Evolutionary conservation across 2,113 vertebrate genomes (phyloP), one percentile per base, ranked within the genome.

Genomic region (Bothrops jararaca): DNA sequence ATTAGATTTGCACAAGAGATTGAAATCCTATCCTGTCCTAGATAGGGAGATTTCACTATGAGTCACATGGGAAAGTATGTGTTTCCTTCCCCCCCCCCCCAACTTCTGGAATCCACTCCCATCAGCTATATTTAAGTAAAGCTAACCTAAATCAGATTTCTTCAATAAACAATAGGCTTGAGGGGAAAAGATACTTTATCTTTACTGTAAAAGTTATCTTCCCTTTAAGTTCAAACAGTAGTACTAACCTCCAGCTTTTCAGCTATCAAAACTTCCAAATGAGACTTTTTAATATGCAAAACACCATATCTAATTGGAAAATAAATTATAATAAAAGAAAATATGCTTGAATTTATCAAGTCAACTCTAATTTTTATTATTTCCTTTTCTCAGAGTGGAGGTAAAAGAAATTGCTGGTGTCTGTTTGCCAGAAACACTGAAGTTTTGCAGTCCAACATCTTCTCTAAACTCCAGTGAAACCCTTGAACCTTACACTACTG

Each of bases 401-500:
- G 95, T 94, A 9, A 97, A 97, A 4, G 97, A 98, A 39, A 94
- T 99, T 90, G 99, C 98, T 94, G 97, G 98, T 69, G 96, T 99
- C 64, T 93, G 45, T 92, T 95, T 99, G 95, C 95, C 97, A 74
- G 92, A 95, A 80, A 97, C 97, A 22, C 97, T 99, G 92, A 97
- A 97, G 85, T 98, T 99, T 94, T 98, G 97, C 34, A 99, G 99
- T 94, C 98, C 98, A 0, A 98, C 98, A 0, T 98, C 95, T 94
- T 97, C 96, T 92, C 92, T 95, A 11, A 98, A 97, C 91, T 96
- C 97, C 0, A 99, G 98, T 80, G 99, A 99, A 92, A 97, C 98
- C 48, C 93, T 98, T 10, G 99, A 99, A 96, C 99, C 99, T 22
- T 99, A 99, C 94, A 99, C 98, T 91, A 99, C 99, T 0, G 99